Evolutionary conservation across 2,888 invertebrate genomes (phyloP).

Genomic region (Aphodius granarius): DNA sequence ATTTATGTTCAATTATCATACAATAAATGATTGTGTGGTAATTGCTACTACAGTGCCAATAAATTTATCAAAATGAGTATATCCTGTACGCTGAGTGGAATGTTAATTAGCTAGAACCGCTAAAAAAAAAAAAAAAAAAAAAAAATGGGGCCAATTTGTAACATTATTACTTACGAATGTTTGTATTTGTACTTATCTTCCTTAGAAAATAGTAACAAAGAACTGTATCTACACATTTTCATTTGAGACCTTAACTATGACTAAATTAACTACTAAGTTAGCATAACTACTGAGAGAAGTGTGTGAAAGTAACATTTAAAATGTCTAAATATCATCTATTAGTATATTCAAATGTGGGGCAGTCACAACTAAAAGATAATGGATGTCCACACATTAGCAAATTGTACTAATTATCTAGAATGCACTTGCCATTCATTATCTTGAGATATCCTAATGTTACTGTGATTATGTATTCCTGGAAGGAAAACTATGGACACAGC

Average conservation of each 20-base stretch:
- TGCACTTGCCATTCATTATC: neutral
- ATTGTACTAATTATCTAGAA: neutral
- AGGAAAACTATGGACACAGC: too few species aligned
- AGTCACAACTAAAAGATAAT: neutral
- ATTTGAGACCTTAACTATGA: neutral
- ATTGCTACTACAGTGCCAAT: conserved; percentile 25
- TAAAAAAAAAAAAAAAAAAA: too few species aligned
- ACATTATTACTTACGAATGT: neutral
- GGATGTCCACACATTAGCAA: neutral
- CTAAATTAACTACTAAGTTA: neutral
- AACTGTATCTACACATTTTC: neutral
- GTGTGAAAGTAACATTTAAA: neutral
- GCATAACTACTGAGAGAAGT: too few species aligned
- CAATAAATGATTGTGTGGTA: conserved; percentile 27
- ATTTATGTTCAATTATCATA: conserved; percentile 16
- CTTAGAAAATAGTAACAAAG: neutral
- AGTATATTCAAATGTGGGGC: neutral
- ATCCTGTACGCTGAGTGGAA: conserved; percentile 26
- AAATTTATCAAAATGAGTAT: conserved; percentile 26
- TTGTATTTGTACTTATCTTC: neutral
- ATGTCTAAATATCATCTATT: neutral
- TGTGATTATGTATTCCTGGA: neutral
- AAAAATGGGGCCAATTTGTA: neutral
- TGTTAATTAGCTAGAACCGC: conserved; percentile 21
- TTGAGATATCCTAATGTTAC: neutral